A percentile compares a stretch with the other conserved stretches of the same genome.
phyloP scores from a whole-genome alignment of 1,140 invertebrate species.

The Danaus plexippus region DNA sequence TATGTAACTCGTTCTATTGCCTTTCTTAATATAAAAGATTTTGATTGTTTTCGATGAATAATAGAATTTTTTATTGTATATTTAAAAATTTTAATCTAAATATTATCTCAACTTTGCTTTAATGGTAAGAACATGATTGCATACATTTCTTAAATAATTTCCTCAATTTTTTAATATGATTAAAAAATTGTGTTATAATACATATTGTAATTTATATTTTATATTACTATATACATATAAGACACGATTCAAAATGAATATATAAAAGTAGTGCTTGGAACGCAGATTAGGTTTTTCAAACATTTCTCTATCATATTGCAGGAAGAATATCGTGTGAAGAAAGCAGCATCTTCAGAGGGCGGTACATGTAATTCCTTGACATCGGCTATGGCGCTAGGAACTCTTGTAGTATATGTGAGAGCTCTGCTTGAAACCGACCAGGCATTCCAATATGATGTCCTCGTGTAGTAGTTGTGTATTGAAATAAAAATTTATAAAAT shows the following conservation, averaged over 20 bases:
- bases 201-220: not conserved
- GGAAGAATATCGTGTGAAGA: slow-evolving; percentile 59
- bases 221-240: not conserved
- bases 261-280: slow-evolving; percentile 5
- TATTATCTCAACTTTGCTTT: too few species aligned
- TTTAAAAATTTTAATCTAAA: too few species aligned
- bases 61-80: too few species aligned
- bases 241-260: not conserved
- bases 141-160: too few species aligned
- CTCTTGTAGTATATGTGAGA: slow-evolving; percentile 46
- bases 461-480: slow-evolving; percentile 24
- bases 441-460: slow-evolving; percentile 59
- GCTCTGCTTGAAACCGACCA: slow-evolving; percentile 56
- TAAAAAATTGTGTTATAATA: too few species aligned
- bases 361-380: slow-evolving; percentile 55
- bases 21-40: too few species aligned
- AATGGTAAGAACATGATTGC: too few species aligned
- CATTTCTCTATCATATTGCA: slow-evolving; percentile 13
- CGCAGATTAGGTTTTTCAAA: too few species aligned
- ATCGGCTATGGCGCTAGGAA: slow-evolving; percentile 55
- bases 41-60: too few species aligned
- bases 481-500: too few species aligned
- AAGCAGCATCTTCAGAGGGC: slow-evolving; percentile 47
- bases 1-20: too few species aligned
- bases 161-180: too few species aligned